Conservation (phyloP, 2,797 vertebrate species). For the Epinephelus awoara region DNA sequence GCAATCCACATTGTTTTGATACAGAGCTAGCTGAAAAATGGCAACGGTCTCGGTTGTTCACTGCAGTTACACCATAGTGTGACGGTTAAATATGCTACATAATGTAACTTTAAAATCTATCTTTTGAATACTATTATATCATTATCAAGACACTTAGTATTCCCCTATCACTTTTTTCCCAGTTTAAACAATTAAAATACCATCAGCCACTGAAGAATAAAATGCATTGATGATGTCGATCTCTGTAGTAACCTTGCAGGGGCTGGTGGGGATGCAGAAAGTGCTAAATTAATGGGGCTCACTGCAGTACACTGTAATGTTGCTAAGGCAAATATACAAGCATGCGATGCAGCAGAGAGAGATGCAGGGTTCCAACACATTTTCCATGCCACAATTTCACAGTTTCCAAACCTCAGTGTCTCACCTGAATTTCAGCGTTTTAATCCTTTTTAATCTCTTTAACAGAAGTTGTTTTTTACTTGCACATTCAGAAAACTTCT, state of each 20-base stretch:
- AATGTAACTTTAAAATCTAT: neutral
- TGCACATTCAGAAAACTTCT: neutral
- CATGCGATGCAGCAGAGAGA: conserved; percentile 76
- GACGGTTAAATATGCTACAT: neutral
- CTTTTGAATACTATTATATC: neutral
- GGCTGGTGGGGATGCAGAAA: conserved; percentile 16
- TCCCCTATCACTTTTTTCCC: neutral
- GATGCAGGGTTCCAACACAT: conserved; percentile 49
- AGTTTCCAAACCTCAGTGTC: neutral
- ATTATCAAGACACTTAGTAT: neutral
- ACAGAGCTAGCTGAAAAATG: too few relatives aligned
- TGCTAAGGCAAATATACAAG: conserved; percentile 48
- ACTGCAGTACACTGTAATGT: conserved; percentile 20
- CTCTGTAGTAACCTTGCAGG: neutral
- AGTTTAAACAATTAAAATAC: neutral
- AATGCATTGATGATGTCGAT: neutral
- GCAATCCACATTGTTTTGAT: too few relatives aligned
- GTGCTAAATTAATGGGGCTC: conserved; percentile 11
- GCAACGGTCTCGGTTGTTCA: conserved; percentile 12
- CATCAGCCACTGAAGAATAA: neutral
- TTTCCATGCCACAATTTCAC: conserved; percentile 34
- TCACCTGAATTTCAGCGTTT: conserved; percentile 9
- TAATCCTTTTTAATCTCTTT: conserved; percentile 2
- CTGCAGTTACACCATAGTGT: neutral
- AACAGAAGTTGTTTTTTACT: neutral